These are phyloP conservation scores for Dromiciops gliroides DNA, from an alignment of 2,113 vertebrate species.

Conservation along the genomic window DNA sequence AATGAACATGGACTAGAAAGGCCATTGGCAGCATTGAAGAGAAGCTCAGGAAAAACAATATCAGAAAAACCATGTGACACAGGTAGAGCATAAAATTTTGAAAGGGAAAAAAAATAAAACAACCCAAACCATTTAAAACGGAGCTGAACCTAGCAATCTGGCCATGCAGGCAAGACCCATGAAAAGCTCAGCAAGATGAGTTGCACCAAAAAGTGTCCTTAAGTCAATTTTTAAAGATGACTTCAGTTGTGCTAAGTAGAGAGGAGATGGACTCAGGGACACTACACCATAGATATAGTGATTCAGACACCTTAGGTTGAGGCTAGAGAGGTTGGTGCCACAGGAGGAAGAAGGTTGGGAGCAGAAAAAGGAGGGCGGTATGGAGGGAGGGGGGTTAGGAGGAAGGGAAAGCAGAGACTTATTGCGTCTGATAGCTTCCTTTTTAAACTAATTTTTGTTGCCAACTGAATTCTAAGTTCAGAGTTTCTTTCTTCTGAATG, in stretches of 20 bases:
- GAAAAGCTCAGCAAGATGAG: neutral
- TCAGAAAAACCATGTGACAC: neutral
- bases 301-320: neutral
- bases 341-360: neutral
- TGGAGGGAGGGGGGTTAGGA: neutral
- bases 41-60: neutral
- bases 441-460: neutral
- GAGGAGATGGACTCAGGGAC: neutral
- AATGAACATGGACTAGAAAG: neutral
- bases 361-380: neutral
- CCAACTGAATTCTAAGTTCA: neutral
- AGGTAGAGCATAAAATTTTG: neutral
- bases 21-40: neutral
- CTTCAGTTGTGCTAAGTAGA: neutral
- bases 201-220: neutral
- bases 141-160: neutral
- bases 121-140: neutral
- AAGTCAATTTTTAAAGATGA: neutral
- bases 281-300: neutral
- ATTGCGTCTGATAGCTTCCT: neutral
- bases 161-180: neutral
- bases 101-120: neutral
- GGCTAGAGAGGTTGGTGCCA: neutral
- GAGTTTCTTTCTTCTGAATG: neutral
- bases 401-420: neutral